phyloP scores from a whole-genome alignment of 2,797 vertebrate genomes.

The Sciurus carolinensis region DNA sequence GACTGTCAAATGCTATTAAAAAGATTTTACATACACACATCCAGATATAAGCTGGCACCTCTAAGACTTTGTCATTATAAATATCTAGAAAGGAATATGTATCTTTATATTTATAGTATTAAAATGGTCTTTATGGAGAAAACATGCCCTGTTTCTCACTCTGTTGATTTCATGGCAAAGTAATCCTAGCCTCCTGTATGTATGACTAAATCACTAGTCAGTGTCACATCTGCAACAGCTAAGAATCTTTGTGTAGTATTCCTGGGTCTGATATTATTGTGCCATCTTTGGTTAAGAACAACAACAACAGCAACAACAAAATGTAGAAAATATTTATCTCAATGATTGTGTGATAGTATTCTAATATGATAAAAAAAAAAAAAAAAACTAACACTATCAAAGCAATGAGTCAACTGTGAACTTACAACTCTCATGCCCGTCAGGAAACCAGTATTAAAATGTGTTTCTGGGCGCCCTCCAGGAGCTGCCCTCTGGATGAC shows the following conservation, averaged over 20 bases:
- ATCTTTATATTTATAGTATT: background rate
- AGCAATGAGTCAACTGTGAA: background rate
- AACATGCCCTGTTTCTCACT: background rate
- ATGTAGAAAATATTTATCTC: background rate
- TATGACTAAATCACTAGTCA: background rate
- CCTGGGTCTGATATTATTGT: background rate
- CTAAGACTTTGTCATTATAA: background rate
- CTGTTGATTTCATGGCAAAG: background rate
- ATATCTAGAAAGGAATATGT: background rate
- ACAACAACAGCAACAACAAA: background rate
- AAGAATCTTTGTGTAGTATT: background rate
- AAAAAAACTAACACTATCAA: background rate
- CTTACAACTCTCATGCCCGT: background rate
- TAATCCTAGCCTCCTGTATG: too few relatives aligned
- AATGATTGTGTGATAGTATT: background rate
- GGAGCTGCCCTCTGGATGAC: accelerated
- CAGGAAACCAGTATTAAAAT: background rate
- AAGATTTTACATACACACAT: background rate
- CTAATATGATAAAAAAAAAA: background rate
- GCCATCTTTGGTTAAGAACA: background rate
- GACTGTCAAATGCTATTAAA: background rate
- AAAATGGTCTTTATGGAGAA: background rate
- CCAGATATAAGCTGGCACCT: background rate
- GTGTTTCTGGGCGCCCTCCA: background rate
- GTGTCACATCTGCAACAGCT: too few relatives aligned